Conservation (phyloP, 2,797 vertebrate genomes). For the Dipus sagitta region DNA sequence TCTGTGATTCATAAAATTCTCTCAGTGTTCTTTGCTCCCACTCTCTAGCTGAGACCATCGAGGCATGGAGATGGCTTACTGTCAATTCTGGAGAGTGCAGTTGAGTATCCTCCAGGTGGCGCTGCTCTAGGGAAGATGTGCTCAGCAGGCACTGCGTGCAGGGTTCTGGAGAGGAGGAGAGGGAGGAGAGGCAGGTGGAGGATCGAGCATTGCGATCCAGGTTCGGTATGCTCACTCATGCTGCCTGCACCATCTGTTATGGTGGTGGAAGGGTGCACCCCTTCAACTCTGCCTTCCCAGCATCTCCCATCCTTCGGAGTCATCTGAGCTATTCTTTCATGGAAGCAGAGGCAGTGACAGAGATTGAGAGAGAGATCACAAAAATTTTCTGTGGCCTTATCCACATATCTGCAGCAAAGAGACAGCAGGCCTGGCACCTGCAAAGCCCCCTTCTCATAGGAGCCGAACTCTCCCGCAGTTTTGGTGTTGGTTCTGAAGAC, state of each 20-base stretch:
- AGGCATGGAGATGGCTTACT: neutral
- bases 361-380: neutral
- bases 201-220: rapidly evolving
- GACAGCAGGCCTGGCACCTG: rapidly evolving
- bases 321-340: neutral
- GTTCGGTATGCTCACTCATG: neutral
- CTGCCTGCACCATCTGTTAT: neutral
- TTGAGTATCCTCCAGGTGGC: neutral
- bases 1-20: neutral
- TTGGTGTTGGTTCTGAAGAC: rapidly evolving
- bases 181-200: neutral
- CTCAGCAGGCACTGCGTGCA: neutral
- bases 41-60: neutral
- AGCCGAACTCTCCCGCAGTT: neutral
- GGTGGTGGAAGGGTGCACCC: neutral
- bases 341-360: neutral
- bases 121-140: neutral
- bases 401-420: neutral
- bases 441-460: neutral
- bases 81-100: neutral
- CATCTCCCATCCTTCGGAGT: neutral
- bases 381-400: neutral
- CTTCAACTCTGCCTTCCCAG: neutral
- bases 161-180: neutral
- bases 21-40: neutral